These are phyloP conservation scores for Asobara japonica DNA, from an alignment of 1,140 invertebrate genomes.

Conservation along the genomic window DNA sequence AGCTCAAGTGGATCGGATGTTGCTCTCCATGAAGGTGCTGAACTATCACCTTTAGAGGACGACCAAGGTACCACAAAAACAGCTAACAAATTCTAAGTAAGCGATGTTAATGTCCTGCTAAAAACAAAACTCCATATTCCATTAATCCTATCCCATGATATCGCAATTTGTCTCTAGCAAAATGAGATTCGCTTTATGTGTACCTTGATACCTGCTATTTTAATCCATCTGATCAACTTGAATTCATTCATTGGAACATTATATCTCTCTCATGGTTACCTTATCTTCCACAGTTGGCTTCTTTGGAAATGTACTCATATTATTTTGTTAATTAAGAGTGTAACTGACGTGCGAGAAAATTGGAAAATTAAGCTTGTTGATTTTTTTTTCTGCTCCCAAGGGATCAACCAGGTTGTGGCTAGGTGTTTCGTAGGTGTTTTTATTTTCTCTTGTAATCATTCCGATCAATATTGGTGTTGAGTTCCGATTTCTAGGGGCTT, in stretches of 20 bases:
- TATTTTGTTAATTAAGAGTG: not conserved
- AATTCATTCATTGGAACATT: slow-evolving; percentile 10
- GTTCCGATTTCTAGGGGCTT: not conserved
- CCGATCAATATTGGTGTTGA: not conserved
- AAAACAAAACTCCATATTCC: slow-evolving; percentile 16
- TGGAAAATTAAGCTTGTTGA: not conserved
- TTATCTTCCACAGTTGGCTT: not conserved
- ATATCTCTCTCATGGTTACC: not conserved
- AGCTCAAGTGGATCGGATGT: slow-evolving; percentile 74
- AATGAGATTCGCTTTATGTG: slow-evolving; percentile 7
- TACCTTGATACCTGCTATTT: not conserved
- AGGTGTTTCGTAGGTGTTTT: not conserved
- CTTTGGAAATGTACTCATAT: not conserved
- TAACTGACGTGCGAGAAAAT: not conserved
- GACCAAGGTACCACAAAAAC: slow-evolving; percentile 65
- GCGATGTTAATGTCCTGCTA: slow-evolving; percentile 65
- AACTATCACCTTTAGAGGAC: slow-evolving; percentile 66
- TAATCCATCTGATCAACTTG: not conserved
- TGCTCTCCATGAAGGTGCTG: slow-evolving; percentile 71
- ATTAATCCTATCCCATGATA: not conserved
- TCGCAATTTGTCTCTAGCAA: not conserved
- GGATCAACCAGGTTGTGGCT: not conserved
- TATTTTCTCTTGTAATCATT: not conserved
- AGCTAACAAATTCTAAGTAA: slow-evolving; percentile 65
- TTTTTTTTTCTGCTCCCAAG: not conserved